phyloP scores from a whole-genome alignment of 30 jellyfish, hydroid and myxozoan species.

The Hydractinia symbiolongicarpus region DNA sequence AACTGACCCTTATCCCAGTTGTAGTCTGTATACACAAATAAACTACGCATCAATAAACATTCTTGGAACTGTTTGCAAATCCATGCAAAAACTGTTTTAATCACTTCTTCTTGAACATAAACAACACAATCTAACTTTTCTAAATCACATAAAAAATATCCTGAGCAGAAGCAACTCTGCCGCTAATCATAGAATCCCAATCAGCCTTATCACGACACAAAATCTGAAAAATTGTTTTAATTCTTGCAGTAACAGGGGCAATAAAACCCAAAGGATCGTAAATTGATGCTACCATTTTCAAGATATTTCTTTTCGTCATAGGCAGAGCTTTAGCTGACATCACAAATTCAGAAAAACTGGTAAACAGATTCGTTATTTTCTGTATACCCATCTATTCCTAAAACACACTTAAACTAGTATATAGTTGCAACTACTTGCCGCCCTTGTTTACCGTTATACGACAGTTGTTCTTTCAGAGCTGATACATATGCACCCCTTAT shows the following conservation, averaged over 20 bases:
- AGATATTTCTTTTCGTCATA: neutral
- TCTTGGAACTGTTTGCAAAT: neutral
- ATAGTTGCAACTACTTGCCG: too few species aligned
- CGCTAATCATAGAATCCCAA: neutral
- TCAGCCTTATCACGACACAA: neutral
- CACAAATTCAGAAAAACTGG: neutral
- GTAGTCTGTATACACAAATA: neutral
- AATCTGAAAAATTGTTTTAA: neutral
- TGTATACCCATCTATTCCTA: too few species aligned
- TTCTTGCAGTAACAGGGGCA: neutral
- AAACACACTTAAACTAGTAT: too few species aligned
- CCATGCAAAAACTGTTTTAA: neutral
- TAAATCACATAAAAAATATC: neutral
- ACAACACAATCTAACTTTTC: neutral
- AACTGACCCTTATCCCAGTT: neutral
- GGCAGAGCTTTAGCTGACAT: neutral
- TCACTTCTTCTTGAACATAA: neutral
- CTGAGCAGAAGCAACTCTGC: neutral
- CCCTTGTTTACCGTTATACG: too few species aligned
- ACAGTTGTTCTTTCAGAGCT: too few species aligned
- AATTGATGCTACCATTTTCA: neutral
- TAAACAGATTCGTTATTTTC: too few species aligned
- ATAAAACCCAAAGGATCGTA: neutral
- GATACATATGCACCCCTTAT: too few species aligned
- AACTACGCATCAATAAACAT: neutral